Base-by-base conservation (phyloP, 2,888 invertebrate species). In the Gastracanthus pulcherrimus region DNA sequence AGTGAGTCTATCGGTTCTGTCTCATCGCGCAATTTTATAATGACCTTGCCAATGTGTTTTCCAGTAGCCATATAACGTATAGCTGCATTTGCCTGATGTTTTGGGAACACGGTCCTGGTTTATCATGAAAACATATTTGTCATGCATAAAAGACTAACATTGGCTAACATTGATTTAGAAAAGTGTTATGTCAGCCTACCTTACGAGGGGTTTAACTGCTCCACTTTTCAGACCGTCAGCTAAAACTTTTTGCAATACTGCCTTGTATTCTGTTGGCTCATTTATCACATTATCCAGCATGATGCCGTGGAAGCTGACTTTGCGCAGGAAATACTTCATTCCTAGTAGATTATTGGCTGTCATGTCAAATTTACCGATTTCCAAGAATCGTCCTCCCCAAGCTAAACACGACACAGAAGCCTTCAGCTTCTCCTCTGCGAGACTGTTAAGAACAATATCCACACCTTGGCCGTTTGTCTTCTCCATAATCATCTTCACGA, bases 391-490 rank as follows among this genome's bases (percentile, higher is more conserved):
- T 11, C 97, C 95, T 0, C 93, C 92, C 2, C 85, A 85, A 0
- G 93, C 94, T 11, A 95, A 89, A 84, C 95, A 95, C 3, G 94
- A 92, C 0, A 95, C 90, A 0, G 95, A 95, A 0, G 95, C 96
- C 87, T 94, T 93, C 0, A 98, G 93, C 91, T 98, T 98, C 64
- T 99, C 98, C 87, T 97, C 98, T 0, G 98, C 95, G 58, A 99
- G 98, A 92, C 16, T 99, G 78, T 99, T 99, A 9, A 99, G 93
- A 0, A 99, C 96, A 74, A 98, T 92, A 88, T 99, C 97, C 0
- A 99, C 98, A 51, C 98, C 98, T 85, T 93, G 93, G 13, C 98
- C 98, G 7, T 95, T 93, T 0, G 98, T 98, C 87, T 95, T 94
- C 66, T 93, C 93, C 86, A 95, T 93, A 76, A 99, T 94, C 94